Percentiles rank a stretch among this genome's conserved stretches.
Evolutionary conservation across 2,797 vertebrate species (phyloP).

Genomic region (Sitta carolinensis): DNA sequence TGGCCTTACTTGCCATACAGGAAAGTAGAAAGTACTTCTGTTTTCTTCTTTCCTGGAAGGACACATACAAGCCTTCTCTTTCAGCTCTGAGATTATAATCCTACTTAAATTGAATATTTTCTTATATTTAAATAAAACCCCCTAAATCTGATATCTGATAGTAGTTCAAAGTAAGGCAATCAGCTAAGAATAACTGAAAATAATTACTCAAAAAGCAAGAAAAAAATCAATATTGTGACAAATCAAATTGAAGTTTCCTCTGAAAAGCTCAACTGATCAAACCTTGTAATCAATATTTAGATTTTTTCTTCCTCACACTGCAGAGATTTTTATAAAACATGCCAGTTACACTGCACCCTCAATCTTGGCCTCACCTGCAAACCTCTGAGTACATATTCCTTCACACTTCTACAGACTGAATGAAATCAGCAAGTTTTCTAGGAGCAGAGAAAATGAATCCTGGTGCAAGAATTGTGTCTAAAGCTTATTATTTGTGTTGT

Average conservation of each 20-base stretch:
- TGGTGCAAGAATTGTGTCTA: neutral
- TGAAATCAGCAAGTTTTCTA: neutral
- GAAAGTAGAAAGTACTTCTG: neutral
- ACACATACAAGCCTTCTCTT: neutral
- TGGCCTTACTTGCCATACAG: neutral
- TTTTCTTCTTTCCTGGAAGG: neutral
- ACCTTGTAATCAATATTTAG: slow-evolving; percentile 43
- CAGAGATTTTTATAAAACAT: neutral
- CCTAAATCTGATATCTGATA: slow-evolving; percentile 25
- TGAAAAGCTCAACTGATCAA: slow-evolving; percentile 47
- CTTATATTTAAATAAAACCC: neutral
- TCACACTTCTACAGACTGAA: neutral
- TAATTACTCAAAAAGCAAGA: slow-evolving; percentile 14
- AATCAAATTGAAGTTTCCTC: slow-evolving; percentile 37
- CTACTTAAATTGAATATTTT: slow-evolving; percentile 17
- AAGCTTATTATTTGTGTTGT: neutral
- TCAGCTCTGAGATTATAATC: slow-evolving; percentile 25
- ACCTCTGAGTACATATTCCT: neutral
- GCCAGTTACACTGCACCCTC: neutral
- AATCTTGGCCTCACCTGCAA: neutral
- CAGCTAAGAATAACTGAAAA: slow-evolving; percentile 39
- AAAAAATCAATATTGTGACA: slow-evolving; percentile 24
- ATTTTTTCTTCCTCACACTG: neutral
- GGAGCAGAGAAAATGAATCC: neutral
- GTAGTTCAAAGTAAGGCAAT: slow-evolving; percentile 32